Evolutionary conservation across 2,888 invertebrate genomes (phyloP).

Genomic region (Diarsia rubi): DNA sequence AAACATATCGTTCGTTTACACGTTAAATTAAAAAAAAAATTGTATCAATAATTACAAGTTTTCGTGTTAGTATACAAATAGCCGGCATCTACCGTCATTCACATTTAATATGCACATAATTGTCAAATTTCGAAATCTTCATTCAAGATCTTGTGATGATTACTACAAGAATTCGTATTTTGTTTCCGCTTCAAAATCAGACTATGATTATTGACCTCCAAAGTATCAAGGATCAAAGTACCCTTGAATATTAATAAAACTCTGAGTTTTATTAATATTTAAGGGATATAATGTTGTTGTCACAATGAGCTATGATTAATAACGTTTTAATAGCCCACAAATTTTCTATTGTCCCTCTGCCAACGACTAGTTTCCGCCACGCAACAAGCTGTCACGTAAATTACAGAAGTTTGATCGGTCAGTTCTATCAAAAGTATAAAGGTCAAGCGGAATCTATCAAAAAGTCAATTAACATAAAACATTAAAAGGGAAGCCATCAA

Average conservation of each 20-base stretch:
- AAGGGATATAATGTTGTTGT: constrained; percentile 2
- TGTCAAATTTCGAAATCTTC: constrained; percentile 15
- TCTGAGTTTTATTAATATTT: background rate
- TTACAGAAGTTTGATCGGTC: constrained; percentile 6
- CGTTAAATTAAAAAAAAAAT: constrained; percentile 37
- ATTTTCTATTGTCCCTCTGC: constrained; percentile 17
- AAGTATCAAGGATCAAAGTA: constrained; percentile 2
- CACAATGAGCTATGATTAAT: constrained; percentile 47
- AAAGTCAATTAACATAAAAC: constrained; percentile 49
- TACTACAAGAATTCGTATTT: background rate
- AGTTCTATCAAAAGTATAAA: constrained; percentile 14
- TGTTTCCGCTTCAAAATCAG: constrained; percentile 13
- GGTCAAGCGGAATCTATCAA: constrained; percentile 17
- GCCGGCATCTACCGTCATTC: background rate
- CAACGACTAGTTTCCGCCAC: constrained; percentile 44
- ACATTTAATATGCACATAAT: constrained; percentile 43
- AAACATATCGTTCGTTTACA: background rate
- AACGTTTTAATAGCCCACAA: constrained; percentile 40
- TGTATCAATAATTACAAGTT: constrained; percentile 7
- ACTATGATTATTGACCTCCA: constrained; percentile 2
- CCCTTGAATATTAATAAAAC: background rate
- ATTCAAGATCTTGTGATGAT: constrained; percentile 24
- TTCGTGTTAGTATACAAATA: constrained; percentile 9
- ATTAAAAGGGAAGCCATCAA: constrained; percentile 50
- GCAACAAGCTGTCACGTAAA: constrained; percentile 33